Evolutionary conservation across 2,888 invertebrate genomes (phyloP), one percentile per base, ranked within the genome.

Genomic region (Macrophya alboannulata): DNA sequence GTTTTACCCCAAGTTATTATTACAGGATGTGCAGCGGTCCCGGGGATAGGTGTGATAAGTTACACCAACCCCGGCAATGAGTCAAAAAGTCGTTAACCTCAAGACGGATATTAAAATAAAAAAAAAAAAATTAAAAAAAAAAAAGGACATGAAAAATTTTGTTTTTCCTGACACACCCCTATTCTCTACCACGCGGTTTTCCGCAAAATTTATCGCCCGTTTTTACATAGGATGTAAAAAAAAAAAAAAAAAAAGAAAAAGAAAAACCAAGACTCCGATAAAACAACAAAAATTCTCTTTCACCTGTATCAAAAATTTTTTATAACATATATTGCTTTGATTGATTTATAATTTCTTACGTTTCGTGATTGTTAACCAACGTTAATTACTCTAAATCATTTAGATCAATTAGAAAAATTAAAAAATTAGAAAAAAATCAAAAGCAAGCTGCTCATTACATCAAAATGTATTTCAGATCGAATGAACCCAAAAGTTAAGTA

Each of bases 51-150:
- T 62, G 62, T 62, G 62, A 62, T 25, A 62, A 62, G 62, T 62
- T 25, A 62, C 62, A 25, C 62, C 62, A 62, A 62, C 21, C 10
- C 62, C 62, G 62, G 25, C 62, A n/a, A 62, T 62, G 62, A 62
- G n/a, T 62, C 62, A 25, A 62, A 62, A 62, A 62, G 62, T 62
- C 21, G n/a, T 62, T 25, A 25, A 62, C 62, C 62, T 25, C 21
- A 62, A 62, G 62, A 62, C 25, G 62, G 62, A 25, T 62, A 62
- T 62, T 62, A n/a, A 10, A 62, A 62, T 62, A 25, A 62, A 25
- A 25, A 62, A 8, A 4, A 10, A 21, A 25, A 25, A 62, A 8
- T 1, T 9, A 10, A 17, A 25, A 25, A 62, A 62, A 25, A 62
- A 62, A 62, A 62, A 9, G 25, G 10, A 25, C 6, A 21, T n/a